phyloP scores from a whole-genome alignment of 1,140 invertebrate species.

The Bathynomus jamesi region DNA sequence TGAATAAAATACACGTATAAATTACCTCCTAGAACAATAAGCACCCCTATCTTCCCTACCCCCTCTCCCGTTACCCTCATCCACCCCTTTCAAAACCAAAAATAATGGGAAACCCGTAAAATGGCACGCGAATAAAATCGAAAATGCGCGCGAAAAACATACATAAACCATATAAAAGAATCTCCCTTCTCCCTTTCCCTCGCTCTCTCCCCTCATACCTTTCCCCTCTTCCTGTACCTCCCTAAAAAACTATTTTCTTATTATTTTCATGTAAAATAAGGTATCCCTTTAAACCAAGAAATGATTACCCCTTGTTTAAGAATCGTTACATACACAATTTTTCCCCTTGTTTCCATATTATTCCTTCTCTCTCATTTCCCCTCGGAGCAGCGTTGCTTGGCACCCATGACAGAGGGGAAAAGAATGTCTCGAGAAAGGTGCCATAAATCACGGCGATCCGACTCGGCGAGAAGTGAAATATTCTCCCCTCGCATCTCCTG shows the following conservation, averaged over 20 bases:
- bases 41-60: no score
- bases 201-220: neutral
- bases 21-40: no score
- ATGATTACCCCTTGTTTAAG: neutral
- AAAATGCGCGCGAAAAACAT: no score
- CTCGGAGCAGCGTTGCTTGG: neutral
- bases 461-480: neutral
- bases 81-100: no score
- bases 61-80: no score
- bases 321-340: neutral
- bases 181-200: neutral
- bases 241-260: no score
- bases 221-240: neutral
- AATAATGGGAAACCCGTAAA: no score
- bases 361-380: neutral
- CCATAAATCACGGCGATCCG: neutral
- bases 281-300: neutral
- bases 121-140: no score
- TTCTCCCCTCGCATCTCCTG: neutral
- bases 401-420: conserved; percentile 4
- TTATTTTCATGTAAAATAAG: neutral
- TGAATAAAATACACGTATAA: no score
- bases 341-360: neutral
- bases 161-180: no score
- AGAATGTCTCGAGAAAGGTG: conserved; percentile 1